A percentile compares a stretch with the other conserved stretches of the same genome.
Conservation (phyloP, 2,888 invertebrate species). For the Lutraria lutraria region DNA sequence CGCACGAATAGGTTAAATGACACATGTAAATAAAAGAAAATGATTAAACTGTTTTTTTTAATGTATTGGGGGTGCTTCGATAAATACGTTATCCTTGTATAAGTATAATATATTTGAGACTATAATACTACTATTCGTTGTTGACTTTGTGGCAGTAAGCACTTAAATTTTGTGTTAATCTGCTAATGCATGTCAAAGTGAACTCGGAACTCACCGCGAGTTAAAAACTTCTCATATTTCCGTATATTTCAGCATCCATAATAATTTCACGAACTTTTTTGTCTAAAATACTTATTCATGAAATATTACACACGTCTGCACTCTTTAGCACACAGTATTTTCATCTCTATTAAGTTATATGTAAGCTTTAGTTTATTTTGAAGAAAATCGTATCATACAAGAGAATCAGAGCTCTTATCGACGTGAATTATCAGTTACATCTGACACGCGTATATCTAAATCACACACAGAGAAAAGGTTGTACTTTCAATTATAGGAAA, state of each 20-base stretch:
- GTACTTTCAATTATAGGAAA: constrained; percentile 23
- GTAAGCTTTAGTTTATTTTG: background rate
- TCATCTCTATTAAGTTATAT: constrained; percentile 7
- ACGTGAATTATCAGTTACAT: background rate
- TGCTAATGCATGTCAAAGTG: no score
- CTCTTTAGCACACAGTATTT: constrained; percentile 1
- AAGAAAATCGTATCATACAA: constrained; percentile 6
- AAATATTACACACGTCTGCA: background rate
- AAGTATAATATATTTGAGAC: no score
- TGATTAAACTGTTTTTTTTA: no score
- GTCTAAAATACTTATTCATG: constrained; percentile 12
- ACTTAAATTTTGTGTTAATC: no score
- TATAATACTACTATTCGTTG: no score
- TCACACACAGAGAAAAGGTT: constrained; percentile 10
- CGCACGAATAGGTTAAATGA: no score
- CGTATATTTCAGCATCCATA: background rate
- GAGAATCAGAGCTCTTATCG: background rate
- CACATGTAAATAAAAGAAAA: no score
- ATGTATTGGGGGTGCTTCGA: no score
- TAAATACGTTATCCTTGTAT: no score
- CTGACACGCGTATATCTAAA: constrained; percentile 21
- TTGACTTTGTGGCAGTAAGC: no score
- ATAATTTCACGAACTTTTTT: background rate
- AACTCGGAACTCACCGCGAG: no score
- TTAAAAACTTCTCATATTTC: no score